phyloP scores from a whole-genome alignment of 2,113 vertebrate genomes.

The Pardalotus punctatus region DNA sequence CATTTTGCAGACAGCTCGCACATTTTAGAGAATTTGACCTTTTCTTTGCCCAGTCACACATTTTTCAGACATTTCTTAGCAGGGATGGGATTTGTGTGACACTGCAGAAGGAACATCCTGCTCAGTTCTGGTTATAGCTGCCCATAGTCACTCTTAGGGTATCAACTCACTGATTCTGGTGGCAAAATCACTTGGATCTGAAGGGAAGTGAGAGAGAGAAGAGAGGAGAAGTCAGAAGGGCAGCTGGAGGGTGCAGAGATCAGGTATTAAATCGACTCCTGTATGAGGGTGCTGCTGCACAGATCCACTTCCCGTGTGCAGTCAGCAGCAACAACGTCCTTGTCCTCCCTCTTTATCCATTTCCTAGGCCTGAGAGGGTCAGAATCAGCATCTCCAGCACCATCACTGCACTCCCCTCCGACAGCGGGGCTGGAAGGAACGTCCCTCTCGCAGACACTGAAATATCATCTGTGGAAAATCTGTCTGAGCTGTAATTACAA shows the following conservation, averaged over 20 bases:
- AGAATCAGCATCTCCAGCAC: neutral
- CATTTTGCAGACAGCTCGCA: neutral
- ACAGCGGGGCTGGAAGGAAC: neutral
- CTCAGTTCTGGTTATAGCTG: neutral
- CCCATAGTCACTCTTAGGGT: neutral
- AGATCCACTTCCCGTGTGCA: fast-evolving
- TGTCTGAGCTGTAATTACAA: conserved; percentile 44
- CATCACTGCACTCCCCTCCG: neutral
- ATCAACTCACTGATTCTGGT: neutral
- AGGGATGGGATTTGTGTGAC: fast-evolving
- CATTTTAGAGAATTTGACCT: neutral
- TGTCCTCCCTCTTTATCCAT: neutral
- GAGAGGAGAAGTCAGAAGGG: neutral
- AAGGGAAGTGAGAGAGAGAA: neutral
- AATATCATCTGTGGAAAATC: conserved; percentile 10
- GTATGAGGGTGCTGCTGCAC: neutral
- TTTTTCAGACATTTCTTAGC: neutral
- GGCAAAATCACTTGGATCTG: neutral
- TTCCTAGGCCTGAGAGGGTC: neutral
- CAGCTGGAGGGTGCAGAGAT: neutral
- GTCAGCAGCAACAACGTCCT: neutral
- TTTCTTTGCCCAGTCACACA: neutral
- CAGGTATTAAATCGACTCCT: neutral
- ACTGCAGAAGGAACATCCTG: neutral
- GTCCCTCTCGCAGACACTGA: neutral